A percentile compares a stretch with the other conserved stretches of the same genome.
These are phyloP conservation scores for Odobenus rosmarus DNA, from an alignment of 2,113 vertebrate genomes.

Conservation along the genomic window DNA sequence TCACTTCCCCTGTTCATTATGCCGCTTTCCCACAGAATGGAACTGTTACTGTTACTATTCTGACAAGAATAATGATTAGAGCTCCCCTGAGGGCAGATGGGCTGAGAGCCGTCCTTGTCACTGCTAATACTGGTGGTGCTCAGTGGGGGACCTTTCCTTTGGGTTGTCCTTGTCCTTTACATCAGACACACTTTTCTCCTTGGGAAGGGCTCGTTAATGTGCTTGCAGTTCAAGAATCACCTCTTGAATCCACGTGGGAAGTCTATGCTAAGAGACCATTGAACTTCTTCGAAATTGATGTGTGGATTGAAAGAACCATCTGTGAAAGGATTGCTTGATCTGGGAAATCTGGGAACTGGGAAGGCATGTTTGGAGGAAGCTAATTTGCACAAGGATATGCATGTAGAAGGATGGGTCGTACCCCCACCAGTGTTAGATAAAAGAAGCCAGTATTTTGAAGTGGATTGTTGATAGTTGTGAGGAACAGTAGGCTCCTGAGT, in stretches of 20 bases:
- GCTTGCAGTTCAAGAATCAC: conserved; percentile 50
- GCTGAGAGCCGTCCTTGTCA: conserved; percentile 70
- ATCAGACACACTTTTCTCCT: not conserved
- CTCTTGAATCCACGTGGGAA: conserved; percentile 77
- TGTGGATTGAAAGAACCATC: conserved; percentile 70
- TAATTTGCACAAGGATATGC: conserved; percentile 90
- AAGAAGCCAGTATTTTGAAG: conserved; percentile 20
- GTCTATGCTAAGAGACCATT: conserved; percentile 74
- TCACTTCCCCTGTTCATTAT: not conserved
- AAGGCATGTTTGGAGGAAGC: conserved; percentile 88
- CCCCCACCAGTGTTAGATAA: conserved; percentile 29
- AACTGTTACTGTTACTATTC: conserved; percentile 61
- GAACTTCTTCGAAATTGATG: conserved; percentile 72
- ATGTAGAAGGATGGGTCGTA: conserved; percentile 84
- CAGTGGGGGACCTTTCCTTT: not conserved
- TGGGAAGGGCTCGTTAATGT: not conserved
- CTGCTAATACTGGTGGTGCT: conserved; percentile 55
- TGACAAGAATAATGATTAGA: conserved; percentile 74
- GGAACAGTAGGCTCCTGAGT: conserved; percentile 17
- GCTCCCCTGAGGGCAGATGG: conserved; percentile 73
- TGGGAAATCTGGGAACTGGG: conserved; percentile 82
- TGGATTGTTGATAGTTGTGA: conserved; percentile 33
- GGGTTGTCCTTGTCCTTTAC: conserved; percentile 3
- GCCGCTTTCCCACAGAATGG: conserved; percentile 62
- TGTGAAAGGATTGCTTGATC: conserved; percentile 75